phyloP scores from a whole-genome alignment of 2,888 invertebrate species.

The Eupithecia dodoneata region DNA sequence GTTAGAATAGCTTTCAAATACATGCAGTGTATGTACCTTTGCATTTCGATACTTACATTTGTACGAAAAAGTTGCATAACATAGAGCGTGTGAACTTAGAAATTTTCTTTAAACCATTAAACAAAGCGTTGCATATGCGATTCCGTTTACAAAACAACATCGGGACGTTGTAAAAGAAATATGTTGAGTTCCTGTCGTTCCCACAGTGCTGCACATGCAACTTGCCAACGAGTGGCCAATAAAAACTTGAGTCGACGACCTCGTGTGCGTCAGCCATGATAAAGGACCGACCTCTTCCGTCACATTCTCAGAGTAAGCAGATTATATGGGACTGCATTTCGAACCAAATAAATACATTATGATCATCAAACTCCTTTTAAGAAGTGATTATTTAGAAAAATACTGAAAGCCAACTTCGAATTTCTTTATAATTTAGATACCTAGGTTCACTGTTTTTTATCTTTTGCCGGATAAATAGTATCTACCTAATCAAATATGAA shows the following conservation, averaged over 20 bases:
- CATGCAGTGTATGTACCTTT: neutral
- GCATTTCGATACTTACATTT: neutral
- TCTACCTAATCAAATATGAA: too few species aligned
- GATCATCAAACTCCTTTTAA: neutral
- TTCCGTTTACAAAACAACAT: slow-evolving; percentile 60
- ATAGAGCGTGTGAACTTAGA: slow-evolving; percentile 51
- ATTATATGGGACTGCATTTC: neutral
- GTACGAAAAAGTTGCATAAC: slow-evolving; percentile 35
- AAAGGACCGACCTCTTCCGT: slow-evolving; percentile 69
- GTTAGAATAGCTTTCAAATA: slow-evolving; percentile 37
- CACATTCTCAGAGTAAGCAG: slow-evolving; percentile 32
- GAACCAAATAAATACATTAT: neutral
- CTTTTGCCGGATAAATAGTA: too few species aligned
- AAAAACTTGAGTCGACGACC: slow-evolving; percentile 78
- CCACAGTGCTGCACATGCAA: slow-evolving; percentile 67
- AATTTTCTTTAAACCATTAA: slow-evolving; percentile 51
- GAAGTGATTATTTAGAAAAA: too few species aligned
- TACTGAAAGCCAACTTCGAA: too few species aligned
- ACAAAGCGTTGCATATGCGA: slow-evolving; percentile 54
- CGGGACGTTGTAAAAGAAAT: slow-evolving; percentile 51
- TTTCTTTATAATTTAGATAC: too few species aligned
- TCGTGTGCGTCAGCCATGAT: slow-evolving; percentile 77
- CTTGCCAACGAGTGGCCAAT: slow-evolving; percentile 63
- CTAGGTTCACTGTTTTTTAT: too few species aligned
- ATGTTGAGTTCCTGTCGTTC: slow-evolving; percentile 66